Base-by-base conservation (phyloP, 2,797 vertebrate genomes). In the Etheostoma nigrum region DNA sequence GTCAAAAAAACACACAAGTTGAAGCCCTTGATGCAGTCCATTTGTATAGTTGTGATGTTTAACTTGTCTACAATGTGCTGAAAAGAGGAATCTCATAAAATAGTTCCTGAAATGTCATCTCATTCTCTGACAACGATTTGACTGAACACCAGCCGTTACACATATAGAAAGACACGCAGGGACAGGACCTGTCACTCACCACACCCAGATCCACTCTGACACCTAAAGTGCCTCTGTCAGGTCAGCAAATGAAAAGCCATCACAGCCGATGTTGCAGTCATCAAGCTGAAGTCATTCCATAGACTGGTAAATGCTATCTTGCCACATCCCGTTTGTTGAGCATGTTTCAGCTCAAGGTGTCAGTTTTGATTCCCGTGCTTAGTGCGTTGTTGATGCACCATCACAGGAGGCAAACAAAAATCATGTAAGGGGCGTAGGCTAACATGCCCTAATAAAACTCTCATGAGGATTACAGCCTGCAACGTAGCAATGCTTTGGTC, bases 231-330 rank as follows among this genome's bases (percentile, higher is more conserved):
- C 68, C 76, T 89, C 87, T 90, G 90, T 92, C 91, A 89, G 89
- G 88, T 92, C 93, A 89, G 87, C 88, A 91, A 93, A 93, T 90
- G 81, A 90, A 87, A 90, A 80, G 69, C 88, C 88, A 87, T 91
- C 88, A 89, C 85, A 64, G 82, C 82, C 79, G 63, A 81, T 76
- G 87, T 23, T 81, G 83, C 77, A 87, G 77, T 91, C 78, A 85
- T 91, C 85, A 89, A 82, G 86, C 62, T 74, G 64, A 77, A 86
- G 87, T 85, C 85, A 82, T 67, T 76, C 67, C 82, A 60, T 18
- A 70, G 78, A 85, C 72, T 81, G 86, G 74, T 86, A 83, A 89
- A 89, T 40, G 77, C 81, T 44, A 65, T 72, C 76, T 86, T 78
- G 83, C 81, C 87, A 81, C 62, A 63, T 77, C 83, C 62, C 72